phyloP scores from a whole-genome alignment of 2,888 invertebrate genomes.

The Spodoptera picta region DNA sequence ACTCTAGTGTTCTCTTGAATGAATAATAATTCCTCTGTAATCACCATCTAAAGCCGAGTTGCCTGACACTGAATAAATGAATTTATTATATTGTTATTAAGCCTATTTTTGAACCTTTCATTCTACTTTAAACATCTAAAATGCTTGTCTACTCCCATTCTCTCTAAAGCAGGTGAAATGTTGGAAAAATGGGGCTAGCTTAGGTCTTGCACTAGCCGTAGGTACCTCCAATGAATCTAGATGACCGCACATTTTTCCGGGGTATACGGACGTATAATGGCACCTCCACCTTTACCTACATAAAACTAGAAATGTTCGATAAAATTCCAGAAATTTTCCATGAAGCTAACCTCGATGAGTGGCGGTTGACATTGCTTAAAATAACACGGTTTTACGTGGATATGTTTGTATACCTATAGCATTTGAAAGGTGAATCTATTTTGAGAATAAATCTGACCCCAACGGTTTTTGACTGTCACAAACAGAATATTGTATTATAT shows the following conservation, averaged over 20 bases:
- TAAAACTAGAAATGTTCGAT: slow-evolving; percentile 13
- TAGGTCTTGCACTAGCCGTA: slow-evolving; percentile 36
- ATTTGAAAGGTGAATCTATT: slow-evolving; percentile 17
- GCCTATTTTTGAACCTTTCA: too few species aligned
- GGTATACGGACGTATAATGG: slow-evolving; percentile 36
- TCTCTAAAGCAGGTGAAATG: slow-evolving; percentile 24
- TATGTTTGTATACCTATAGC: neutral
- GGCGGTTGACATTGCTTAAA: neutral
- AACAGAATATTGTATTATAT: neutral
- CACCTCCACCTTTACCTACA: slow-evolving; percentile 18
- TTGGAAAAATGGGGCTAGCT: slow-evolving; percentile 63
- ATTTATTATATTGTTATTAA: too few species aligned
- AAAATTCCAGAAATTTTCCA: slow-evolving; percentile 20
- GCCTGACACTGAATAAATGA: too few species aligned
- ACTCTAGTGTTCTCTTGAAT: too few species aligned
- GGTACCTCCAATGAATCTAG: slow-evolving; percentile 55
- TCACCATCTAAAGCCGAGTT: too few species aligned
- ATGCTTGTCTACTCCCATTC: slow-evolving; percentile 14
- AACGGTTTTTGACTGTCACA: neutral
- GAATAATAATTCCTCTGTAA: too few species aligned
- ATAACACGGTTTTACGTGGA: slow-evolving; percentile 5
- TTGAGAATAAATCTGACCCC: neutral
- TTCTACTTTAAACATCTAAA: too few species aligned
- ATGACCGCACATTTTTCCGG: slow-evolving; percentile 60
- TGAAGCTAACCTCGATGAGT: slow-evolving; percentile 8